Evolutionary conservation across 2,888 invertebrate species (phyloP).

Genomic region (Neoaliturus tenellus): DNA sequence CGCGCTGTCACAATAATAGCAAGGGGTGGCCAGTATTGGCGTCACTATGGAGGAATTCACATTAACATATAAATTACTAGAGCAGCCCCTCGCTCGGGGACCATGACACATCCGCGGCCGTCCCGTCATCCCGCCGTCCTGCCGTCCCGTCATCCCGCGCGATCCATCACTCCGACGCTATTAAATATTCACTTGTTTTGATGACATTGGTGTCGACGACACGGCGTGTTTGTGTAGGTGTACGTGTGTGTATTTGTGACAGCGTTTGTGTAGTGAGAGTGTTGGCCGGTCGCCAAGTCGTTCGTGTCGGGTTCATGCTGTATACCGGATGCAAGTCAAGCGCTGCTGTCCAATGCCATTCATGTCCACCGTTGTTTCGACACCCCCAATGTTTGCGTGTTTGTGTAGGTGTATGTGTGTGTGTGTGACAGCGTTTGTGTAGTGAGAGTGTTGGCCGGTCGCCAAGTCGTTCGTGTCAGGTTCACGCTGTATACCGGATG

Average conservation of each 20-base stretch:
- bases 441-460: no score
- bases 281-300: neutral
- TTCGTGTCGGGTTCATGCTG: neutral
- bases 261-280: neutral
- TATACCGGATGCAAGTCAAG: constrained; percentile 4
- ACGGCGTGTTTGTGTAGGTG: neutral
- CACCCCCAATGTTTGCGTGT: constrained; percentile 10
- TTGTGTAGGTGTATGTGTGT: no score
- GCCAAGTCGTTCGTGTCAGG: no score
- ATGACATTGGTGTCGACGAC: constrained; percentile 29
- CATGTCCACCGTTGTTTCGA: constrained; percentile 22
- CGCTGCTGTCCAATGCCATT: neutral
- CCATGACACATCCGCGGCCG: constrained; percentile 54
- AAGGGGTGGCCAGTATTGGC: constrained; percentile 29
- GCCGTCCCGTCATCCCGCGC: constrained; percentile 9
- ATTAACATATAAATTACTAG: constrained; percentile 62
- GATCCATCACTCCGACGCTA: constrained; percentile 29
- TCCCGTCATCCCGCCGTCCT: neutral
- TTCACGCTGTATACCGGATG: no score
- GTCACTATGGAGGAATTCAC: constrained; percentile 57
- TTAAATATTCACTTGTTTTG: constrained; percentile 48
- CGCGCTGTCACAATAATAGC: constrained; percentile 45
- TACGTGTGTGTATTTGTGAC: no score
- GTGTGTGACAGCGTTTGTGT: no score
- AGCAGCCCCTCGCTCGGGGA: constrained; percentile 45